phyloP scores from a whole-genome alignment of 2,797 vertebrate genomes.

The Merluccius polli region DNA sequence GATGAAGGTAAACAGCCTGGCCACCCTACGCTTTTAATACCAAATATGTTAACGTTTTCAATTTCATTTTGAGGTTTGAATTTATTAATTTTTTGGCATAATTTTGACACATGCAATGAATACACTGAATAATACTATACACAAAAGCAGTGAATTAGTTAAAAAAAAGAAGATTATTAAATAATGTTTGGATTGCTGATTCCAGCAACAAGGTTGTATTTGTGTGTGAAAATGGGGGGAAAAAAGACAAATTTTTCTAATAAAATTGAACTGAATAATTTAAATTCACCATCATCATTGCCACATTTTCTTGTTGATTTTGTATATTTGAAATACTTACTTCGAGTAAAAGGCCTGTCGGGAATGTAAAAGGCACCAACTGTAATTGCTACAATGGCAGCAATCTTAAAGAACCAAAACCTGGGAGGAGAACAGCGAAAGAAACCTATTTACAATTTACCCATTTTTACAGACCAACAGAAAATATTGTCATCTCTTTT shows the following conservation, averaged over 20 bases:
- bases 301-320: neutral
- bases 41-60: neutral
- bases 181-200: neutral
- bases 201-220: neutral
- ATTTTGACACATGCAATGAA: neutral
- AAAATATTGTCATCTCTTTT: neutral
- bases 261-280: neutral
- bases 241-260: neutral
- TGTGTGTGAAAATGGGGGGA: neutral
- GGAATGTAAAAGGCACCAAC: slow-evolving; percentile 93
- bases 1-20: neutral
- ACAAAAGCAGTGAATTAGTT: neutral
- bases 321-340: slow-evolving; percentile 47
- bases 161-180: neutral
- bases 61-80: neutral
- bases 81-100: neutral
- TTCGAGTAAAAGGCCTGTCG: slow-evolving; percentile 78
- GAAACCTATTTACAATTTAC: neutral
- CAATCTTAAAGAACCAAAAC: slow-evolving; percentile 95
- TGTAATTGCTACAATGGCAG: slow-evolving; percentile 80
- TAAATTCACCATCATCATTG: neutral
- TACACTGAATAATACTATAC: neutral
- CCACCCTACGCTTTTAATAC: neutral
- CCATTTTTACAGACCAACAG: neutral
- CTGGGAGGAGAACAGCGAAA: slow-evolving; percentile 57